Evolutionary conservation across 2,888 invertebrate genomes (phyloP), one percentile per base, ranked within the genome.

Genomic region (Tetropium fuscum): DNA sequence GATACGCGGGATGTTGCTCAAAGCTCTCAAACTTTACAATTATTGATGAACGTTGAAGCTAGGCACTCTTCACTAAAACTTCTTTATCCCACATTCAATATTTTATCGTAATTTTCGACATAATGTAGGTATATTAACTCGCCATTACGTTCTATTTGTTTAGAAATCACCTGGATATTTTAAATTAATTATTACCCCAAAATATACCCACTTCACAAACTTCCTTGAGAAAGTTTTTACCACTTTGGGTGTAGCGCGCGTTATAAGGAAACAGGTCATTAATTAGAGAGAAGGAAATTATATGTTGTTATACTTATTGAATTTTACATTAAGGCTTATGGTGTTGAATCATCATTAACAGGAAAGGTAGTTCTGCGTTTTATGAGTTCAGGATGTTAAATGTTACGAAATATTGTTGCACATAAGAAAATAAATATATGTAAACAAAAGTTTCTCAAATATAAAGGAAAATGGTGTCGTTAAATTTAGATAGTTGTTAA

Each of bases 21-120:
- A 63, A 70, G 71, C 70, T 70, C 69, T 71, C 69, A 69, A 66
- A 69, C 62, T 68, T 53, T 49, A 58, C 68, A 73, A 72, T 73
- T 71, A 73, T 73, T 73, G 69, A 73, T 73, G 72, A 64, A 67
- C 57, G 68, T 65, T 65, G 47, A 58, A 70, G 66, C 68, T 69
- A 63, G 62, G 67, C 64, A 64, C 60, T 62, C 65, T 67, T 59
- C 27, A 38, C 51, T 54, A 53, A 66, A 68, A 70, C 60, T 70
- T 68, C 59, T 60, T 60, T 48, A 64, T 56, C 60, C 54, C 58
- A 36, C 58, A 60, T 60, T 66, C 47, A 63, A 60, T 65, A 60
- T 66, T 64, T 64, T 58, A 64, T 41, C 41, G 36, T 48, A 56
- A 58, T 61, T 60, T 40, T 13, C 16, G 30, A 58, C 38, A 58